Base-by-base conservation (phyloP, 2,113 vertebrate genomes). In the Xenopus borealis region DNA sequence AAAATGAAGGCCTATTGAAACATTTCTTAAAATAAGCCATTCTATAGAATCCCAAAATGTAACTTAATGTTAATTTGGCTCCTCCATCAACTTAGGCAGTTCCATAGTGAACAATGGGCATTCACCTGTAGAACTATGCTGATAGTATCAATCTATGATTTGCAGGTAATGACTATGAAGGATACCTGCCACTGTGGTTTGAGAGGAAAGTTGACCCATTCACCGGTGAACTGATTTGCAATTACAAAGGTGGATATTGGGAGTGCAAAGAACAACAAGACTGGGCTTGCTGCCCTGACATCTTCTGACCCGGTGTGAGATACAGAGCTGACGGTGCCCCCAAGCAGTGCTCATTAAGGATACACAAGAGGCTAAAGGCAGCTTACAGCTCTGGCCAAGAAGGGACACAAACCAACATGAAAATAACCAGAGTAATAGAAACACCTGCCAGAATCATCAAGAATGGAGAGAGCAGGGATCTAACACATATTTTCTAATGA, bases 171-270 rank as follows among this genome's bases (percentile, higher is more conserved):
- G 95, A 96, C 80, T 92, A 89, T 0, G 94, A 96, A 57, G 85
- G 84, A 20, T 95, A 98, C 84, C 82, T 80, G 81, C 97, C 97
- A 0, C 80, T 95, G 84, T 99, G 97, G 97, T 99, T 99, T 50
- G 94, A 98, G 82, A 92, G 94, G 87, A 94, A 89, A 86, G 90
- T 88, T 72, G 91, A 98, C 71, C 87, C 94, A 0, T 2, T 92
- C 77, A 98, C 95, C 0, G 94, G 95, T 73, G 96, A 99, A 86
- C 93, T 86, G 2, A 90, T 86, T 84, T 99, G 90, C 27, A 80
- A 95, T 75, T 99, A 99, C 85, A 97, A 94, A 82, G 97, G 97
- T 0, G 95, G 96, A 71, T 99, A 99, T 90, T 98, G 97, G 97
- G 97, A 99, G 83, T 80, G 93, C 69, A 98, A 98, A 86, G 96